phyloP scores from a whole-genome alignment of 2,888 invertebrate species.

The Drosophila lutescens region DNA sequence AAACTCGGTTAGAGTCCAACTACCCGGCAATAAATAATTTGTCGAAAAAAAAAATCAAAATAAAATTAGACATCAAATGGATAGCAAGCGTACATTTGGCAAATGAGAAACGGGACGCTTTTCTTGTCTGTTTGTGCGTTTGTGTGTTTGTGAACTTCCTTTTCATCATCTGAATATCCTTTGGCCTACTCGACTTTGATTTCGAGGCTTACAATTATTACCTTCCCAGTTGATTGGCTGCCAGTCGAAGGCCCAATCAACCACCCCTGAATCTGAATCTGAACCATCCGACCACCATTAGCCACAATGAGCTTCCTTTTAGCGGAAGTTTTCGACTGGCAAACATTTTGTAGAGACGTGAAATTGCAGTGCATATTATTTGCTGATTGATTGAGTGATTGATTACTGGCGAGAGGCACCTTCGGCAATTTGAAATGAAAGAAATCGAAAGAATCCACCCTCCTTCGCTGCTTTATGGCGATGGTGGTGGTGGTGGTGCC shows the following conservation, averaged over 20 bases:
- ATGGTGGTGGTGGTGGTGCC: neutral
- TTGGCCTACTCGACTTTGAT: conserved; percentile 28
- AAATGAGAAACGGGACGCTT: conserved; percentile 2
- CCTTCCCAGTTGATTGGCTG: conserved; percentile 39
- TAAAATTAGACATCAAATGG: conserved; percentile 31
- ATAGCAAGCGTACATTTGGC: conserved; percentile 3
- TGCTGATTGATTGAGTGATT: conserved; percentile 79
- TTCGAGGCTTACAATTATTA: conserved; percentile 46
- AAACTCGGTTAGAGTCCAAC: neutral
- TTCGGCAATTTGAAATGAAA: conserved; percentile 7
- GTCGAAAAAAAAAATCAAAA: neutral
- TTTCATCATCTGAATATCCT: conserved; percentile 38
- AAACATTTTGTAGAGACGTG: conserved; percentile 75
- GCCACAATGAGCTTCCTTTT: conserved; percentile 41
- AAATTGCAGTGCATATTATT: conserved; percentile 80
- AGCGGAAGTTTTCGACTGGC: conserved; percentile 57
- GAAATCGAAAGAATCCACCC: conserved; percentile 7
- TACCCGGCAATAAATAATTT: neutral
- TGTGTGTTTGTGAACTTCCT: conserved; percentile 17
- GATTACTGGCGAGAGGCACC: conserved; percentile 58
- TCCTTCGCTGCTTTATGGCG: neutral
- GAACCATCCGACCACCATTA: neutral
- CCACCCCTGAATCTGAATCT: neutral
- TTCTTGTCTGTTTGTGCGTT: neutral
- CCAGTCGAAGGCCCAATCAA: neutral